phyloP scores from a whole-genome alignment of 2,888 invertebrate species.

The Eupithecia subumbrata region DNA sequence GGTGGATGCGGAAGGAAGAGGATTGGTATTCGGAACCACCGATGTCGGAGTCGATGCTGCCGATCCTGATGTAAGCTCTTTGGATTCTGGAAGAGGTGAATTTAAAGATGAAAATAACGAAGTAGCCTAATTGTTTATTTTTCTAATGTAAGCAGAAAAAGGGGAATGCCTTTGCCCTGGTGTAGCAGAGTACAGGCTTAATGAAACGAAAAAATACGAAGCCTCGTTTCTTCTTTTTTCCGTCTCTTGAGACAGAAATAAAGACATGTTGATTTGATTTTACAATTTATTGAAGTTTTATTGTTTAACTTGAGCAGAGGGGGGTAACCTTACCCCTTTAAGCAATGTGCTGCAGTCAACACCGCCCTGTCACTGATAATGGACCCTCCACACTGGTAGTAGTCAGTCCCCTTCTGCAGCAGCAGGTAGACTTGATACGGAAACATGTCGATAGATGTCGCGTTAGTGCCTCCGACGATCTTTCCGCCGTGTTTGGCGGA shows the following conservation, averaged over 20 bases:
- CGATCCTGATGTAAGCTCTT: slow-evolving; percentile 64
- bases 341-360: slow-evolving; percentile 79
- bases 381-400: slow-evolving; percentile 77
- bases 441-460: slow-evolving; percentile 62
- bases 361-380: slow-evolving; percentile 66
- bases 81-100: slow-evolving; percentile 52
- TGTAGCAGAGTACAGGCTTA: no score
- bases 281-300: no score
- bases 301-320: no score
- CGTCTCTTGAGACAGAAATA: no score
- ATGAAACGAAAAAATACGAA: no score
- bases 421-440: slow-evolving; percentile 75
- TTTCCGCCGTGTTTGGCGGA: slow-evolving; percentile 44
- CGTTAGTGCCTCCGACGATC: slow-evolving; percentile 75
- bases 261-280: no score
- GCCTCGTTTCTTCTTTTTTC: no score
- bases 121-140: not conserved
- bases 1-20: slow-evolving; percentile 59
- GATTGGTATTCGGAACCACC: slow-evolving; percentile 74
- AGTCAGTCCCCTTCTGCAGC: slow-evolving; percentile 53
- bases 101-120: not conserved
- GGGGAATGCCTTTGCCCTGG: not conserved
- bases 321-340: slow-evolving; percentile 53
- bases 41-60: slow-evolving; percentile 61
- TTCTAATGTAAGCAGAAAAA: not conserved